Conservation (phyloP, 2,797 vertebrate genomes). For the Acanthiza pusilla region DNA sequence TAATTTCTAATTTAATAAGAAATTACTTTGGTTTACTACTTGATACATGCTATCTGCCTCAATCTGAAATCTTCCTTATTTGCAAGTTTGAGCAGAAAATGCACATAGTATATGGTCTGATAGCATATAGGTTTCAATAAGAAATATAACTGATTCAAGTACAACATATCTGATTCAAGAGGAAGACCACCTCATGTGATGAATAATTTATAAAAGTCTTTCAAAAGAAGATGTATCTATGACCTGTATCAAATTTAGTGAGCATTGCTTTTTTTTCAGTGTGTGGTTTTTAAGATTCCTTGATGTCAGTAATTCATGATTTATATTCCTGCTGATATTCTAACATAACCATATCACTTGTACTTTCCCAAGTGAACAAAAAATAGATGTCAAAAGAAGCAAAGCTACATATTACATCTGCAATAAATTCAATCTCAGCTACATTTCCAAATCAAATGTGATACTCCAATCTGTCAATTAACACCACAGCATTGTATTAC, state of each 20-base stretch:
- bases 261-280: not conserved
- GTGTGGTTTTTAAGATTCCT: not conserved
- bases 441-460: not conserved
- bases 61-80: not conserved
- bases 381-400: not conserved
- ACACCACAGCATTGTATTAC: not conserved
- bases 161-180: not conserved
- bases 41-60: not conserved
- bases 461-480: not conserved
- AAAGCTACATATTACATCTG: not conserved
- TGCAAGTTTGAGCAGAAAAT: not conserved
- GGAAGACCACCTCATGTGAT: not conserved
- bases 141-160: not conserved
- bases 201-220: not conserved
- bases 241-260: not conserved
- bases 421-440: not conserved
- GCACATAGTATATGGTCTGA: not conserved
- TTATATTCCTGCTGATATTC: not conserved
- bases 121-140: not conserved
- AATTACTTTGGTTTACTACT: not conserved
- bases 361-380: not conserved
- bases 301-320: not conserved
- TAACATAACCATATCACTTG: not conserved
- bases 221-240: not conserved
- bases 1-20: not conserved